Base-by-base conservation (phyloP, 2,888 invertebrate genomes). In the Melangyna quadrimaculata region DNA sequence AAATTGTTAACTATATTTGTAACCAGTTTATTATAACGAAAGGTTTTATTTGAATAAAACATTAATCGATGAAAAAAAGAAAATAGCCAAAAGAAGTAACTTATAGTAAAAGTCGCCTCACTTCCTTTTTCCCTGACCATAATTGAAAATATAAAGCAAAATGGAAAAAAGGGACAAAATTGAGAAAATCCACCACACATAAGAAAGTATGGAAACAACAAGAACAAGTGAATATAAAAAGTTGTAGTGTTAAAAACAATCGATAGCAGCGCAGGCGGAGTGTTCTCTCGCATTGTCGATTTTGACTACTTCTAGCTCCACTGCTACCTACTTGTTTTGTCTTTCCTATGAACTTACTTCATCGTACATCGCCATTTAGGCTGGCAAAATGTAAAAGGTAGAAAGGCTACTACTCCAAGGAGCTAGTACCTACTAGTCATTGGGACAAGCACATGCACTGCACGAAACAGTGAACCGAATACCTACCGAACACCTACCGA, bases 221-320 rank as follows among this genome's bases (percentile, higher is more conserved):
- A 71, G 74, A 80, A 29, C 53, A 84, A 80, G 67, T 79, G 75
- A 71, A 71, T 86, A 77, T 61, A 69, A 86, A 69, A 86, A 69
- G 81, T 77, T 43, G 70, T 70, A 73, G 77, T 86, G 81, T 73
- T 86, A 77, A 86, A 86, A 86, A 81, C 86, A 86, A 86, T 86
- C 86, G 81, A 86, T 86, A 86, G 45, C 55, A 73, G 77, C 80
- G 86, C 81, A 86, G 86, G 86, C 86, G 80, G 55, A 72, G 74
- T 71, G 67, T 43, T 43, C 40, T 70, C 67, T 78, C 43, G 40
- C 70, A 59, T 57, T 57, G 70, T 84, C 74, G 83, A 80, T 80
- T 80, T 80, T 79, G 63, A 27, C 48, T 61, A 40, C 17, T 71
- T 53, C 63, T 27, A n/a, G 37, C 27, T 43, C 27, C 74, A 45